These are phyloP conservation scores for Epizoanthus rinbou DNA, from an alignment of 92 coral and sea anemone species.

Conservation along the genomic window DNA sequence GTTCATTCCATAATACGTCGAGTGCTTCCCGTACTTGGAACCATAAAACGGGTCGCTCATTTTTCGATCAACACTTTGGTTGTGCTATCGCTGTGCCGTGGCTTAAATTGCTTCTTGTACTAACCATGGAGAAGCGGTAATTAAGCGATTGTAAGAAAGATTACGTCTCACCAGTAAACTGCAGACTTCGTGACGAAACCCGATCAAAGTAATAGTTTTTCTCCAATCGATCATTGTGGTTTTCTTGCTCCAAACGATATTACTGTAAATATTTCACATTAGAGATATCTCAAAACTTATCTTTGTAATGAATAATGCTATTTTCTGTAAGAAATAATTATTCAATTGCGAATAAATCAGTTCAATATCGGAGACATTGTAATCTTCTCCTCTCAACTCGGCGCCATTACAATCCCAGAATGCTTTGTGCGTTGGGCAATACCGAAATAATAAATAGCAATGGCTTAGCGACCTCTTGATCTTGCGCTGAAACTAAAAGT, in stretches of 20 bases:
- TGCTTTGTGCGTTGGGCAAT: constrained; percentile 37
- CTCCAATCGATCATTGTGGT: constrained; percentile 14
- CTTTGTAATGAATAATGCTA: background rate
- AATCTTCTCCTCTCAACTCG: constrained; percentile 29
- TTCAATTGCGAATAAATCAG: background rate
- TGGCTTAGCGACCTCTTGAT: too few species aligned
- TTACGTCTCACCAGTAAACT: constrained; percentile 31
- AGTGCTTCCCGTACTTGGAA: constrained; percentile 58
- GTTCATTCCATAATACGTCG: constrained; percentile 78
- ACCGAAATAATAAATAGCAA: too few species aligned
- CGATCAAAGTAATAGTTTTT: background rate
- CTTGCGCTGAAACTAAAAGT: too few species aligned
- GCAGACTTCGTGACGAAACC: constrained; percentile 14
- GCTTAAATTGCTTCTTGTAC: background rate
- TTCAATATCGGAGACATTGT: background rate
- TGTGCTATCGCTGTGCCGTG: background rate
- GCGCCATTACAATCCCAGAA: constrained; percentile 70
- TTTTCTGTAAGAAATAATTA: background rate
- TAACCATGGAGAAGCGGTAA: constrained; percentile 3
- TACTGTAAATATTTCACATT: background rate
- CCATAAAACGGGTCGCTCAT: constrained; percentile 63
- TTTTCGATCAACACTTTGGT: constrained; percentile 31
- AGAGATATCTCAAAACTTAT: background rate
- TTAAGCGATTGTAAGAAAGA: constrained; percentile 22
- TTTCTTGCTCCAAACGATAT: constrained; percentile 2